phyloP scores from a whole-genome alignment of 2,113 vertebrate species.

The Caretta caretta region DNA sequence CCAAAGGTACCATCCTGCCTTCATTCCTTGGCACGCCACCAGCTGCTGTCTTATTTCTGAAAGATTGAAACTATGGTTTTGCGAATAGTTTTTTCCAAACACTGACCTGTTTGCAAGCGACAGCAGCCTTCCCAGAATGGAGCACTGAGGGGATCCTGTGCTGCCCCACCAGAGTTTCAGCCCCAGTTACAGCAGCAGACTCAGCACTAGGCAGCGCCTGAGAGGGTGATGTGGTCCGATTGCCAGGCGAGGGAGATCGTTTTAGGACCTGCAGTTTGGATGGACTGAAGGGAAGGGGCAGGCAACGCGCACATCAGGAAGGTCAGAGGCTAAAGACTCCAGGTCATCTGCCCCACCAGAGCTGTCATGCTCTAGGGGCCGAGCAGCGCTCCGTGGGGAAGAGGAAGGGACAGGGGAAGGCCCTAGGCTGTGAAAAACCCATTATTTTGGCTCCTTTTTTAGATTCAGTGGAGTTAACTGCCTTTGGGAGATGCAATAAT shows the following conservation, averaged over 20 bases:
- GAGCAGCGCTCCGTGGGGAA: fast-evolving
- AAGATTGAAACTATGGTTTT: no score
- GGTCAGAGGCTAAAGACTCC: no score
- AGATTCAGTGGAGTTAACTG: conserved; percentile 52
- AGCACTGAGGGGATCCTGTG: no score
- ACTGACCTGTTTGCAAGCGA: no score
- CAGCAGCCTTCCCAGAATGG: no score
- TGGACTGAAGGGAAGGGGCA: neutral
- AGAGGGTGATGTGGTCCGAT: neutral
- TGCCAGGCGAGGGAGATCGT: fast-evolving
- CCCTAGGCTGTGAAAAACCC: neutral
- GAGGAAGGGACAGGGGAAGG: neutral
- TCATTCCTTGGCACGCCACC: no score
- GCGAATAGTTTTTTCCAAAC: no score
- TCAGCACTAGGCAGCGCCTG: neutral
- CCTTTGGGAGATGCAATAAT: conserved; percentile 48
- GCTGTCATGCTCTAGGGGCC: neutral
- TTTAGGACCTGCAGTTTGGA: neutral
- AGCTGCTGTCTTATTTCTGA: no score
- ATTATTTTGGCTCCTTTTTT: conserved; percentile 13
- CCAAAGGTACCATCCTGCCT: no score
- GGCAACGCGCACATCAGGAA: fast-evolving
- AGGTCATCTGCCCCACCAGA: neutral
- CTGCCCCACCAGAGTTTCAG: neutral
- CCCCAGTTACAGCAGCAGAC: fast-evolving